Base-by-base conservation (phyloP, 2,888 invertebrate genomes). In the Slavum lentiscoides region DNA sequence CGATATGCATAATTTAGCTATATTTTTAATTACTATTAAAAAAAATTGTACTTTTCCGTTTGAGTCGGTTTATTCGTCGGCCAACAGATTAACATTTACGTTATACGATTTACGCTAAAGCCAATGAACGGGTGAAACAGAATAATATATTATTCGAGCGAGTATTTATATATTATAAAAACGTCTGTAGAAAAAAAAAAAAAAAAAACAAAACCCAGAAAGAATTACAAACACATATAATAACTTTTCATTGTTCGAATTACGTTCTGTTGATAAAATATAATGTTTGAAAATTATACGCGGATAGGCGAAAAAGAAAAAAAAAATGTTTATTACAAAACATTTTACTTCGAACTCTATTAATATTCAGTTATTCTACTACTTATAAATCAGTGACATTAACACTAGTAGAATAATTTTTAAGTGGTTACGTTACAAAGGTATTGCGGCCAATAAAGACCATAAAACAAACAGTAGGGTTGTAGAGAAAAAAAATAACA, bases 301-400 rank as follows among this genome's bases (percentile, higher is more conserved):
- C 9, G 4, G n/a, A 19, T 69, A 55, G 9, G 30, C 1, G 6
- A 30, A 30, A 30, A 11, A 30, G 17, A 30, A 67, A 43, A 59
- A 59, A 61, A 61, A 53, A 69, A 30, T 55, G 19, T 55, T 5
- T 17, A 30, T n/a, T 11, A 55, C 13, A 15, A 5, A 23, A 39
- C 39, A 21, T 39, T 70, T 21, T n/a, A 70, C 15, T 39, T 13
- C 55, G 19, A 39, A 58, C 58, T 58, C 37, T 39, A 64, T 70
- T 37, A 58, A 37, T 39, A 59, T 59, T 59, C 39, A 39, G 58
- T 39, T 37, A 15, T 39, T 59, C 21, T n/a, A 21, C n/a, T 39
- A 9, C 17, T 72, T 59, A 13, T n/a, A 59, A 72, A 70, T 21
- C 70, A 58, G 39, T 23, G 59, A 39, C 21, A 59, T 59, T 21